Percentiles rank a stretch among this genome's conserved stretches.
Evolutionary conservation across 1,140 invertebrate genomes (phyloP).

Genomic region (Drosophila sturtevanti): DNA sequence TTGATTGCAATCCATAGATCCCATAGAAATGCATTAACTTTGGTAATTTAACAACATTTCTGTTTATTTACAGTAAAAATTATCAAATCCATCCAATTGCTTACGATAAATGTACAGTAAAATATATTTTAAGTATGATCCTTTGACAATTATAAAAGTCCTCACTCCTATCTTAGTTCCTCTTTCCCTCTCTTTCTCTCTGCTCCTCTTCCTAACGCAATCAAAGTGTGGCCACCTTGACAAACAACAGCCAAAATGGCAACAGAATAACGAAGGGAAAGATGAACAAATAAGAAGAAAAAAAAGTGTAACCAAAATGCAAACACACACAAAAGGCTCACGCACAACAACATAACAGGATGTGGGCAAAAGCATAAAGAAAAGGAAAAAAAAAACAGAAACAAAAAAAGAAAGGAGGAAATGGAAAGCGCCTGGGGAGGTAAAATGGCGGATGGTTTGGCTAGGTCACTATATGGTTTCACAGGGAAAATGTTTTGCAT

Average conservation of each 20-base stretch:
- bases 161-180: not conserved
- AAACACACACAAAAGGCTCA: slow-evolving; percentile 47
- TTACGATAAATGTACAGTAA: no score
- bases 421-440: not conserved
- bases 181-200: not conserved
- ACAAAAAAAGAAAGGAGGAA: not conserved
- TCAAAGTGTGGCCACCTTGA: not conserved
- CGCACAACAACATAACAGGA: slow-evolving; percentile 44
- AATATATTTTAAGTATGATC: no score
- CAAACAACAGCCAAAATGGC: slow-evolving; percentile 5
- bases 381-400: slow-evolving; percentile 2
- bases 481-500: slow-evolving; percentile 37
- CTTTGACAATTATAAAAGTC: slow-evolving; percentile 2
- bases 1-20: no score
- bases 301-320: slow-evolving; percentile 49
- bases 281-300: slow-evolving; percentile 26
- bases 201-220: not conserved
- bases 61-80: no score
- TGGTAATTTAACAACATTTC: no score
- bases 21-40: no score
- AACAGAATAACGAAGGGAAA: slow-evolving; percentile 15
- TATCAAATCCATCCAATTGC: no score
- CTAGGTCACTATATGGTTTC: slow-evolving; percentile 12
- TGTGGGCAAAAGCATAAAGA: slow-evolving; percentile 20
- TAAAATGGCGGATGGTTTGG: slow-evolving; percentile 8